Percentiles rank a stretch among this genome's conserved stretches.
phyloP scores from a whole-genome alignment of 2,888 invertebrate species.

The Diaperis boleti region DNA sequence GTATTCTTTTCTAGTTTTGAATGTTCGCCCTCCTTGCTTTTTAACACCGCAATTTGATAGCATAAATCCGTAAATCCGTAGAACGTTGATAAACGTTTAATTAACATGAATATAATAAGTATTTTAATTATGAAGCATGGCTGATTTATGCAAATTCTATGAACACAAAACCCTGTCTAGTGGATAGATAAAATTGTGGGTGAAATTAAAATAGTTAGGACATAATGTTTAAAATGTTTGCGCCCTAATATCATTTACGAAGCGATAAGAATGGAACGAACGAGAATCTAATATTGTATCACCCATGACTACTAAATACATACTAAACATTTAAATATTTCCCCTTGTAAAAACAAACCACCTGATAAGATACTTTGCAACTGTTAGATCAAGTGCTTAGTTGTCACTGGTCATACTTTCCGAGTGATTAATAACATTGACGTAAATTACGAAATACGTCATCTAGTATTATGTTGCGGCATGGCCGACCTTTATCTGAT shows the following conservation, averaged over 20 bases:
- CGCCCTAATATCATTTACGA: conserved; percentile 41
- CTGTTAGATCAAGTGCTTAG: too few relatives aligned
- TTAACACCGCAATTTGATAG: background rate
- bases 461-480: too few relatives aligned
- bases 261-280: conserved; percentile 16
- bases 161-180: conserved; percentile 39
- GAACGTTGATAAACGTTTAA: conserved; percentile 36
- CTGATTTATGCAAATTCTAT: conserved; percentile 33
- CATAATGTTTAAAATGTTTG: conserved; percentile 44
- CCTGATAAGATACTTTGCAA: too few relatives aligned
- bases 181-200: conserved; percentile 51
- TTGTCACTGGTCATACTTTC: too few relatives aligned
- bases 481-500: too few relatives aligned
- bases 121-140: conserved; percentile 38
- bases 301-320: too few relatives aligned
- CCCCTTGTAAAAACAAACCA: too few relatives aligned
- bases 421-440: too few relatives aligned
- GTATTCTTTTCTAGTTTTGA: too few relatives aligned
- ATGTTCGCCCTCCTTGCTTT: background rate
- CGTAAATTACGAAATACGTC: too few relatives aligned
- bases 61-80: conserved; percentile 21
- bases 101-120: conserved; percentile 40
- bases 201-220: conserved; percentile 56
- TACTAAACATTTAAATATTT: too few relatives aligned
- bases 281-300: conserved; percentile 49